A percentile compares a stretch with the other conserved stretches of the same genome.
These are phyloP conservation scores for Phoxinus dragarum DNA, from an alignment of 2,797 vertebrate genomes.

Conservation along the genomic window DNA sequence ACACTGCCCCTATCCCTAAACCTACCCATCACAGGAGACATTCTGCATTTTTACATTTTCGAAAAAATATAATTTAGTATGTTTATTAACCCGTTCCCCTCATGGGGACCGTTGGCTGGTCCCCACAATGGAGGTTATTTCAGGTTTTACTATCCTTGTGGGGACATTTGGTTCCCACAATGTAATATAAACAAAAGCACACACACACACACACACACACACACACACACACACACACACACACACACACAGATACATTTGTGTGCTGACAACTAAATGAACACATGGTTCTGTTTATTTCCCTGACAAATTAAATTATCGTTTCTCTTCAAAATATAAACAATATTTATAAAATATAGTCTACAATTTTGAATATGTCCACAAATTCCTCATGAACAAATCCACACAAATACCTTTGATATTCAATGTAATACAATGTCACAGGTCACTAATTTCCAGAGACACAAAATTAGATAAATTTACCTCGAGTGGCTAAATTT, in stretches of 20 bases:
- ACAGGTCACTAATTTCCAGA: not conserved
- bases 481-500: not conserved
- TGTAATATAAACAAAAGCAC: too few species aligned
- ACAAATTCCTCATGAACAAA: not conserved
- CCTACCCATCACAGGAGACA: too few species aligned
- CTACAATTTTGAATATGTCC: not conserved
- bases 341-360: too few species aligned
- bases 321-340: not conserved
- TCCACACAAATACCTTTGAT: not conserved
- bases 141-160: too few species aligned
- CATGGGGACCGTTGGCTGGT: too few species aligned
- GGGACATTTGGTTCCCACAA: too few species aligned
- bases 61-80: too few species aligned
- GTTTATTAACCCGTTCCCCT: too few species aligned
- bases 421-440: not conserved
- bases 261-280: not conserved
- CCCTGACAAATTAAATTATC: not conserved
- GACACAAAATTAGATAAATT: not conserved
- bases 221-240: too few species aligned
- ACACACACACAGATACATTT: not conserved
- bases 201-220: not conserved
- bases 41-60: too few species aligned
- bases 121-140: too few species aligned
- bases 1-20: too few species aligned
- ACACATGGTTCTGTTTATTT: not conserved